Base-by-base conservation (phyloP, 2,888 invertebrate species). In the Steromphala cineraria region DNA sequence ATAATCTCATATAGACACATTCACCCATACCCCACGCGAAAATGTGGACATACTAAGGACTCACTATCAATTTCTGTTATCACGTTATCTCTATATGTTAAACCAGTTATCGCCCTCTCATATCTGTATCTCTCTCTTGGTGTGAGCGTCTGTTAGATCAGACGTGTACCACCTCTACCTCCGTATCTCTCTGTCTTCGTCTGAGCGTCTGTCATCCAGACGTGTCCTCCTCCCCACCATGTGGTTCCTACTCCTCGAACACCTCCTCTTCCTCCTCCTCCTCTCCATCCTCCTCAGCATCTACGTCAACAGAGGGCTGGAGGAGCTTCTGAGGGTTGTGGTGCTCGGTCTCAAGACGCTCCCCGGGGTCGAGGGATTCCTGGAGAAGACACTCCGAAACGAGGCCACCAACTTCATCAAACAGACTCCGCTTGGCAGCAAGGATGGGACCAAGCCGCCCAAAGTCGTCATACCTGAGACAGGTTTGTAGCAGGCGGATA, bases 391-490 rank as follows among this genome's bases (percentile, higher is more conserved):
- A 0, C 82, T 90, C 7, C 85, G 88, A 21, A 88, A 85, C 31
- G 89, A 90, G 62, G 89, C 89, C 8, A 80, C 84, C 0, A 88
- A 86, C 76, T 90, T 90, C 79, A 86, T 90, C 24, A 82, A 83
- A 10, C 87, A 88, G 78, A 84, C 86, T 8, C 86, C 87, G 15
- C 83, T 85, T 13, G 88, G 83, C 0, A 81, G 84, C 46, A 84
- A 84, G 21, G 77, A 71, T 7, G 80, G 56, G 10, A 83, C 83
- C n/a, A 86, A 83, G 75, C 81, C 81, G n/a, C 84, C 84, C 3
- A 81, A 78, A 19, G 87, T 90, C 28, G 81, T 80, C 5, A 80
- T 90, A 1, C 90, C 90, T 1, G 84, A 88, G 75, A 84, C 80
- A 84, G 90, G 90, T 89, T 77, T 67, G 81, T 36, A 10, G 28